Percentiles rank a stretch among this genome's conserved stretches.
phyloP scores from a whole-genome alignment of 64 coral and sea anemone species.

The Stichodactyla helianthus region DNA sequence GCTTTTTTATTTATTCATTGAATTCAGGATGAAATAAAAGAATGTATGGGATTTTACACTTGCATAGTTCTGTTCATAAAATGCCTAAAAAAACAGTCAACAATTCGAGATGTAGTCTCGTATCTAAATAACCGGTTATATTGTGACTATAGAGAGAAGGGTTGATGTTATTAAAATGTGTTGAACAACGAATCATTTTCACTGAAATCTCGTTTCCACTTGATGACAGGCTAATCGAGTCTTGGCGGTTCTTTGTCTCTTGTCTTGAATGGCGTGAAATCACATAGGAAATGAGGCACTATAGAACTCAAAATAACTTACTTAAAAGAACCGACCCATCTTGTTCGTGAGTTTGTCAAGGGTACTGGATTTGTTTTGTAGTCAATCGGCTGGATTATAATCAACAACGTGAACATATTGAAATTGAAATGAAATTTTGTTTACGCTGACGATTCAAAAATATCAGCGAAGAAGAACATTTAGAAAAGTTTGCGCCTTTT shows the following conservation, averaged over 20 bases:
- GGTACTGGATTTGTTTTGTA: background rate
- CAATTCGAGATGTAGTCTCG: background rate
- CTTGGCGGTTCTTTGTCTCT: background rate
- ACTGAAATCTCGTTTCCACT: background rate
- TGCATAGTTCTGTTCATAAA: background rate
- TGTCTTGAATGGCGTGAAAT: background rate
- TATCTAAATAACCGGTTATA: background rate
- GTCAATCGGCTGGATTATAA: background rate
- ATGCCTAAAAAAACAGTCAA: background rate
- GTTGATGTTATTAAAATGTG: background rate
- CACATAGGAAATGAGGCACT: background rate
- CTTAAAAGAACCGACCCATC: background rate
- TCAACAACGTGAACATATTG: background rate
- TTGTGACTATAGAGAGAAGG: background rate
- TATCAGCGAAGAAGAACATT: background rate
- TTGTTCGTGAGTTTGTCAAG: background rate
- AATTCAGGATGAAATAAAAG: too few relatives aligned
- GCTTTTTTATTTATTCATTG: background rate
- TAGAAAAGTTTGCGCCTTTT: background rate
- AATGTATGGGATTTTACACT: background rate
- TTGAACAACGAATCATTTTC: background rate
- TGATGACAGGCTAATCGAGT: background rate
- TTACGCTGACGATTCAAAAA: background rate
- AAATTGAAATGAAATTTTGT: background rate
- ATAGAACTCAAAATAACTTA: background rate